Base-by-base conservation (phyloP, 2,113 vertebrate genomes). In the Hyla sarda region DNA sequence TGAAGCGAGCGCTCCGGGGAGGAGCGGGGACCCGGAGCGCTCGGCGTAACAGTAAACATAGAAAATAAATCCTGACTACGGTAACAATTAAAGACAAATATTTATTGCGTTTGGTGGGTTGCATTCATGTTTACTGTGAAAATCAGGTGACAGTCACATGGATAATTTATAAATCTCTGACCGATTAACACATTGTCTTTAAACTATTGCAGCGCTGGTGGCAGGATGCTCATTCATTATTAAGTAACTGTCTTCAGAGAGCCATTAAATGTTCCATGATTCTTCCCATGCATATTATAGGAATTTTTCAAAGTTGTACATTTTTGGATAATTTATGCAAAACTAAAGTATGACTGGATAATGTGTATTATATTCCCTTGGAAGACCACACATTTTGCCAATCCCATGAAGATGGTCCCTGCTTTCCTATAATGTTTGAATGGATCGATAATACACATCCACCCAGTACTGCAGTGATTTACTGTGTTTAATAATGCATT, bases 401-500 rank as follows among this genome's bases (percentile, higher is more conserved):
- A 56, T 41, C 32, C 77, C 2, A 74, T 23, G 10, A 13, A 52
- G 45, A 9, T 47, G n/a, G 23, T 25, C 21, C 28, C 28, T 10
- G 30, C 6, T 58, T 54, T 5, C 48, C 19, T 25, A 12, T 23
- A 80, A n/a, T 45, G 14, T 80, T 60, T n/a, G 11, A 52, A 77
- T 47, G 45, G 37, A 81, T 65, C 78, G 17, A n/a, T 65, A 19
- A 45, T 19, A 58, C 9, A 10, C 78, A 62, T 11, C 62, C 52
- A 47, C 25, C 37, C 45, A 19, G n/a, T 34, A 58, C 80, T 69
- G 80, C 80, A 82, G 25, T 69, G 60, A 69, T 82, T 47, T 48
- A 69, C 62, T n/a, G 45, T 82, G 23, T 69, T 82, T 52, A 82
- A 82, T 82, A 82, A 82, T 82, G 45, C 32, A 82, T 69, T n/a